A percentile compares a stretch with the other conserved stretches of the same genome.
phyloP scores from a whole-genome alignment of 2,888 invertebrate genomes.

The Apamea anceps region DNA sequence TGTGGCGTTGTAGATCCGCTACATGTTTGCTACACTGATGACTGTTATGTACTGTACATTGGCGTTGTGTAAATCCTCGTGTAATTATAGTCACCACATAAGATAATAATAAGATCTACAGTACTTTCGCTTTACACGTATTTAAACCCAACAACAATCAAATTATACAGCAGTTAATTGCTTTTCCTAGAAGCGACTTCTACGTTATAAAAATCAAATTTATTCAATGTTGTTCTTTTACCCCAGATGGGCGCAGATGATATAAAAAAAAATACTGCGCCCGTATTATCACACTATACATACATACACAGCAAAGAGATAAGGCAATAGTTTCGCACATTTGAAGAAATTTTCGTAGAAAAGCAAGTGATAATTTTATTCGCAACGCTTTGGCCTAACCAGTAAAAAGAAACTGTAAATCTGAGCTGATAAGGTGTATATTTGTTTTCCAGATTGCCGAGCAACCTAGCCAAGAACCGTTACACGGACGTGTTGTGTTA shows the following conservation, averaged over 20 bases:
- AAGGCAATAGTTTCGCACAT: not conserved
- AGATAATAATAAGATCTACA: not conserved
- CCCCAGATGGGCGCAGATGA: not conserved
- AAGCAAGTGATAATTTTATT: not conserved
- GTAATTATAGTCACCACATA: not conserved
- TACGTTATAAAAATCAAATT: not conserved
- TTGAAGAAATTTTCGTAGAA: not conserved
- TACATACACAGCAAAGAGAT: not conserved
- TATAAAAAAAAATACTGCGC: not conserved
- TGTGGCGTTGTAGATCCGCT: too few species aligned
- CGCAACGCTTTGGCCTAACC: not conserved
- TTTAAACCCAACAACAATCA: not conserved
- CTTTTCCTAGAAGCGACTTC: constrained; percentile 2
- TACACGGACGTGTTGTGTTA: constrained; percentile 99
- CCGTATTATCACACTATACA: not conserved
- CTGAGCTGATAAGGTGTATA: not conserved
- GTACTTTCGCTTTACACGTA: not conserved
- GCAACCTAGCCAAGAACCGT: constrained; percentile 95
- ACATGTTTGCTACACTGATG: not conserved
- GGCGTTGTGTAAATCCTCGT: not conserved
- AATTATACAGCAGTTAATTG: constrained; percentile 12
- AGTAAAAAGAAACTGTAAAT: not conserved
- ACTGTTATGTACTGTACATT: not conserved
- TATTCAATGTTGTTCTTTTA: not conserved
- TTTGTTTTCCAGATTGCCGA: constrained; percentile 79